Evolutionary conservation across 1,140 invertebrate genomes (phyloP).

Genomic region (Triops longicaudatus): DNA sequence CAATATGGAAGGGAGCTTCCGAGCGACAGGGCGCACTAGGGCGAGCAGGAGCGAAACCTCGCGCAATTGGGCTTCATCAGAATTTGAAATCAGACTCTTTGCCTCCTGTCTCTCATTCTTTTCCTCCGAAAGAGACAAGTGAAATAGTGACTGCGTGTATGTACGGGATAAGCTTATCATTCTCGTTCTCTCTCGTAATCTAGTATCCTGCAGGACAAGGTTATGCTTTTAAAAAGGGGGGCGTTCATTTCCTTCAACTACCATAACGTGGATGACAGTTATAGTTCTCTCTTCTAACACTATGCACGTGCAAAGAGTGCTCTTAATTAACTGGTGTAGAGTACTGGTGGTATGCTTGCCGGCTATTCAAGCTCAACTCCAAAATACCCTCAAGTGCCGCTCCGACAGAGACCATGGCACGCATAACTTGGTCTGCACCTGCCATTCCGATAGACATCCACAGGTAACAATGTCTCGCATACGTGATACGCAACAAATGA

Average conservation of each 20-base stretch:
- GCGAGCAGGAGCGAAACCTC: neutral
- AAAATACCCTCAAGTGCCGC: neutral
- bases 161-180: neutral
- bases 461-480: neutral
- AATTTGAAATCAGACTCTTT: neutral
- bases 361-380: neutral
- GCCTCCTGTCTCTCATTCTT: neutral
- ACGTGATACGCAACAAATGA: too few relatives aligned
- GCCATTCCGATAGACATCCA: neutral
- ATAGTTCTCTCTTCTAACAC: neutral
- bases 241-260: neutral
- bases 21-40: neutral
- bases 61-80: neutral
- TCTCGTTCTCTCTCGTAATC: neutral
- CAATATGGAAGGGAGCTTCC: too few relatives aligned
- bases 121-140: neutral
- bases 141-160: neutral
- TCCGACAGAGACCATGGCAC: neutral
- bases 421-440: neutral
- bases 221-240: conserved; percentile 1
- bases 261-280: conserved; percentile 7
- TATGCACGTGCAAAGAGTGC: neutral
- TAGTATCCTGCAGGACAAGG: conserved; percentile 14
- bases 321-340: neutral
- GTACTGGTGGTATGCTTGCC: neutral